These are phyloP conservation scores for Passer domesticus DNA, from an alignment of 2,113 vertebrate genomes.

Conservation along the genomic window DNA sequence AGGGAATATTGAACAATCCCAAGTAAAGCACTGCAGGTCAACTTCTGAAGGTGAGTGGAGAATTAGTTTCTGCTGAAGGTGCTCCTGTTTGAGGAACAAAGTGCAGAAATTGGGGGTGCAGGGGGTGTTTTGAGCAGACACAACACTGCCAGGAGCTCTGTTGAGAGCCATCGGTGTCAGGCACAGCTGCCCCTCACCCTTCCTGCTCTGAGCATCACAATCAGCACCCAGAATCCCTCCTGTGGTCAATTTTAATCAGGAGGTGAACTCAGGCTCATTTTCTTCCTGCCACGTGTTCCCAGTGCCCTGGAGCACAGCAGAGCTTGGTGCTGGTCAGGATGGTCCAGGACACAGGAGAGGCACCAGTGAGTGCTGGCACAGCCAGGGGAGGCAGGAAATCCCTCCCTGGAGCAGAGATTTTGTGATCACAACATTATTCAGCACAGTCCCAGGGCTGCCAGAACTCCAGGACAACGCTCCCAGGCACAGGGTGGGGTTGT, in stretches of 20 bases:
- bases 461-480: background rate
- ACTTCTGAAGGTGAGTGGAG: background rate
- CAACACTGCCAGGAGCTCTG: background rate
- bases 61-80: background rate
- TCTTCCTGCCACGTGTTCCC: rapidly evolving
- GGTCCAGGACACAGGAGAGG: background rate
- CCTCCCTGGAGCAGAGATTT: background rate
- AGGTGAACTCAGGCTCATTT: rapidly evolving
- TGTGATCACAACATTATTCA: background rate
- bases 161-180: rapidly evolving
- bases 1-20: background rate
- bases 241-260: rapidly evolving
- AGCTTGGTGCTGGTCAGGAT: background rate
- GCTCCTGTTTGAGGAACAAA: background rate
- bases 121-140: background rate
- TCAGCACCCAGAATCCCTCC: background rate
- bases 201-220: background rate
- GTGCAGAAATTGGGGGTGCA: rapidly evolving
- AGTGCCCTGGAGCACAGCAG: background rate
- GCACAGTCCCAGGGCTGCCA: rapidly evolving
- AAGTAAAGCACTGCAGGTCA: background rate
- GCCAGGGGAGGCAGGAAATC: background rate
- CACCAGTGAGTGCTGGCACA: background rate
- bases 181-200: background rate
- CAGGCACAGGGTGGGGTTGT: background rate